Evolutionary conservation across 23 tunicate genomes (phyloP), one percentile per base, ranked within the genome.

Genomic region (Pegea sp.): DNA sequence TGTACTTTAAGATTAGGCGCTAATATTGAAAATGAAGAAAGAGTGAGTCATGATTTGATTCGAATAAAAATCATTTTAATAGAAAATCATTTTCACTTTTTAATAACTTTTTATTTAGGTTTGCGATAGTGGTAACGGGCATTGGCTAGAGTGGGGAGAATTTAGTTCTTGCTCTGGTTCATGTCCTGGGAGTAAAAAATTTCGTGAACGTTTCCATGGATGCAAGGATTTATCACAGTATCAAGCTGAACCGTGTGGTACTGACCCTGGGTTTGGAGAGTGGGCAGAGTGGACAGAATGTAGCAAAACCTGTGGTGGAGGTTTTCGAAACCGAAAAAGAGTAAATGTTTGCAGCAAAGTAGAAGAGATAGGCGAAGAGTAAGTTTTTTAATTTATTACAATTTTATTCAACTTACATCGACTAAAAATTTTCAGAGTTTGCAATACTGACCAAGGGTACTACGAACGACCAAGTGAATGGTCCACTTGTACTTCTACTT

Each of bases 401-500:
- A 11, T 16, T 38, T 16, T 38, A 38, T 38, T 11, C 46, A 16
- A 16, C 16, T 16, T 38, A 16, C 46, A 38, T 11, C 16, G 11
- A 38, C 46, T 11, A 38, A 11, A 16, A 11, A 38, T 38, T 38
- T 57, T 0, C 53, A 70, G 67, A 21, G 28, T 38, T 24, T 87
- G 97, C 56, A 69, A 75, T 62, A 87, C 78, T 28, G 61, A 65
- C 33, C 74, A 76, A 1, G 98, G 90, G 0, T 48, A n/a, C 2
- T 89, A 52, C 62, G 4, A 31, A 1, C 62, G 57, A 3, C 69
- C 71, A 1, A 60, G 74, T 2, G 52, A 44, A 7, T 91, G 99
- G 99, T 61, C 76, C 8, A 26, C 72, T 27, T 91, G 99, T 51
- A 78, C 99, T 0, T 50, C 59, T 18, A 78, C 99, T 27, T 91